Percentiles rank a stretch among this genome's conserved stretches.
These are phyloP conservation scores for Dasyornis broadbenti DNA, from an alignment of 2,113 vertebrate species.

Conservation along the genomic window DNA sequence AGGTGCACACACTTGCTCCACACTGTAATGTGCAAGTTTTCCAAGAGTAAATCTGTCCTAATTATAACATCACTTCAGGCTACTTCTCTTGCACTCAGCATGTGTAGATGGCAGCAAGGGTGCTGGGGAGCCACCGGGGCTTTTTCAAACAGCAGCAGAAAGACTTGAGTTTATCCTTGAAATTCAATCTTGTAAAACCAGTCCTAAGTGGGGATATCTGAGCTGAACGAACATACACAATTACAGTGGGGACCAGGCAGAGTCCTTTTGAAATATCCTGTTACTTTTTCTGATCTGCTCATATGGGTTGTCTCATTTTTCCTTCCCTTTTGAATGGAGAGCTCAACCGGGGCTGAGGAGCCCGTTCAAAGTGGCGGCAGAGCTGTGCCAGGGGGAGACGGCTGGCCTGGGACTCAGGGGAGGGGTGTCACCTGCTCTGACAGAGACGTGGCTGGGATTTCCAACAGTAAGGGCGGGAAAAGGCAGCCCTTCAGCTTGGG, in stretches of 20 bases:
- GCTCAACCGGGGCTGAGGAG: not conserved
- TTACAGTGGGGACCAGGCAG: not conserved
- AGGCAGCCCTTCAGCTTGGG: not conserved
- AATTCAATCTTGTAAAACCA: not conserved
- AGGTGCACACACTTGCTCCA: not conserved
- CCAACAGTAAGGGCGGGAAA: not conserved
- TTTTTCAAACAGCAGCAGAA: not conserved
- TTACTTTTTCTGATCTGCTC: not conserved
- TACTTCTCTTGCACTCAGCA: not conserved
- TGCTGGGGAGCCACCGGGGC: not conserved
- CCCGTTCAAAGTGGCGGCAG: not conserved
- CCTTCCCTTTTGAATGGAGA: not conserved
- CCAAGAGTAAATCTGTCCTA: not conserved
- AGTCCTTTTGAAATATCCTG: not conserved
- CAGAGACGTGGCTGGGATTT: not conserved
- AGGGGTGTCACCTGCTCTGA: not conserved
- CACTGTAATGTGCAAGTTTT: not conserved
- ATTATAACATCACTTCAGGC: slow-evolving; percentile 61
- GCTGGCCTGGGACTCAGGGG: not conserved
- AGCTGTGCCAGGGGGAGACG: not conserved
- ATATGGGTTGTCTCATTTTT: accelerated
- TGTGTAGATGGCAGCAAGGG: not conserved
- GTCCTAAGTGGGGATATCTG: not conserved
- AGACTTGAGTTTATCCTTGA: not conserved
- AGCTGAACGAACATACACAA: not conserved